Evolutionary conservation across 2,888 invertebrate genomes (phyloP).

Genomic region (Gandaritis pyraliata): DNA sequence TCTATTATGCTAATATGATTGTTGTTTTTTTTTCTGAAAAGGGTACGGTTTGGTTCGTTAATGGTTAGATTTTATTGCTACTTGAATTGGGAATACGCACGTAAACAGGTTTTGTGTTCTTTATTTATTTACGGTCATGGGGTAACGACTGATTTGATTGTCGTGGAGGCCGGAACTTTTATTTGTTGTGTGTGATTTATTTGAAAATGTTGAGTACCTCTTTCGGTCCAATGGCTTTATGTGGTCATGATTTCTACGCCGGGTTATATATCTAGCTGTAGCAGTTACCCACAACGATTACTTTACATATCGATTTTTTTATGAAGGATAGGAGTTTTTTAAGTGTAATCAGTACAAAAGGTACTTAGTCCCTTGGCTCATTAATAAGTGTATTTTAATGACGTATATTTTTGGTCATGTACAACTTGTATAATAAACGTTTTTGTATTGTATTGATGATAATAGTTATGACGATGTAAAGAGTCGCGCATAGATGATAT

Average conservation of each 20-base stretch:
- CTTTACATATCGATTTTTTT: too few species aligned
- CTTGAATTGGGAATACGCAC: slow-evolving; percentile 48
- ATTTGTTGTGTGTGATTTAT: slow-evolving; percentile 25
- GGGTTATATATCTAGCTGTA: neutral
- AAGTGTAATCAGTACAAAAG: too few species aligned
- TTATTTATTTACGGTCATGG: slow-evolving; percentile 43
- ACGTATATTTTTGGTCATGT: too few species aligned
- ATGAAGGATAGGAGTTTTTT: neutral
- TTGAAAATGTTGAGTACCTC: slow-evolving; percentile 16
- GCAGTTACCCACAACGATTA: neutral
- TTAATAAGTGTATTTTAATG: too few species aligned
- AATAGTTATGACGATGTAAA: too few species aligned
- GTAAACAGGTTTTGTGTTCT: slow-evolving; percentile 44
- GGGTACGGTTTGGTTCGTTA: slow-evolving; percentile 51
- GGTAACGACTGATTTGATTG: slow-evolving; percentile 40
- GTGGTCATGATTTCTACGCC: neutral
- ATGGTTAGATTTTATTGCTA: slow-evolving; percentile 51
- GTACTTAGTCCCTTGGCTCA: too few species aligned
- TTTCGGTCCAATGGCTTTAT: slow-evolving; percentile 3
- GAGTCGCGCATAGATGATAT: too few species aligned
- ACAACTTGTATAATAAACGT: too few species aligned
- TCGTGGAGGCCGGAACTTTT: slow-evolving; percentile 19
- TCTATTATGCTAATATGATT: slow-evolving; percentile 56
- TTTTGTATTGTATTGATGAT: too few species aligned
- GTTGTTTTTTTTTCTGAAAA: slow-evolving; percentile 50